Evolutionary conservation across 1,140 invertebrate genomes (phyloP), one percentile per base, ranked within the genome.

Genomic region (Neodiprion virginianus): DNA sequence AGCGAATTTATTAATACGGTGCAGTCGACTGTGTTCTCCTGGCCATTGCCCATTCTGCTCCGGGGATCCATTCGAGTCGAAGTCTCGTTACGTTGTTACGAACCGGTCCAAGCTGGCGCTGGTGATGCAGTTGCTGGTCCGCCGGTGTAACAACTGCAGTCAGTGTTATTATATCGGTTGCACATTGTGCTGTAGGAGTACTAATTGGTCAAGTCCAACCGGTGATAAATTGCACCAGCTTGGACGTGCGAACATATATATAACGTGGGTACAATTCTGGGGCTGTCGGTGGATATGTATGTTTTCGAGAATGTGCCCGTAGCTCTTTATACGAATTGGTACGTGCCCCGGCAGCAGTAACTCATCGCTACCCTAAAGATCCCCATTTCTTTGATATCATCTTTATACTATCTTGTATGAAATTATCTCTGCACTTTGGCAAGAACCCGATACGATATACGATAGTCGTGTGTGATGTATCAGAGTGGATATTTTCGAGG

Each of bases 1-100:
- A 78, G 74, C 74, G 75, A 81, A 81, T 81, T 81, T 81, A 81
- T 81, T 81, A 81, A 81, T 81, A 81, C 77, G 72, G 78, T 69
- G 68, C 71, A 75, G 72, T 66, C 75, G 72, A 72, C 74, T 72
- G 74, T 67, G 76, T 73, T 73, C 53, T 73, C 53, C 11, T 61
- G 8, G 11, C n/a, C 28, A 40, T 40, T 40, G 28, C 28, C 28
- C 28, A 40, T 40, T 40, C 53, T 8, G n/a, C 53, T 17, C 53
- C n/a, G 11, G 53, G 53, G 53, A 61, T 61, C 4, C 11, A 4
- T 17, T 17, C 11, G 53, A 61, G 53, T 17, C n/a, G 53, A 17
- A 14, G n/a, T 14, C 53, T 17, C 11, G 53, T 61, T 12, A 40
- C 53, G 53, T 17, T 14, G 53, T 61, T 12, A 40, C 53, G 53